Evolutionary conservation across 1,140 invertebrate genomes (phyloP).

Genomic region (Meloidogyne hapla): DNA sequence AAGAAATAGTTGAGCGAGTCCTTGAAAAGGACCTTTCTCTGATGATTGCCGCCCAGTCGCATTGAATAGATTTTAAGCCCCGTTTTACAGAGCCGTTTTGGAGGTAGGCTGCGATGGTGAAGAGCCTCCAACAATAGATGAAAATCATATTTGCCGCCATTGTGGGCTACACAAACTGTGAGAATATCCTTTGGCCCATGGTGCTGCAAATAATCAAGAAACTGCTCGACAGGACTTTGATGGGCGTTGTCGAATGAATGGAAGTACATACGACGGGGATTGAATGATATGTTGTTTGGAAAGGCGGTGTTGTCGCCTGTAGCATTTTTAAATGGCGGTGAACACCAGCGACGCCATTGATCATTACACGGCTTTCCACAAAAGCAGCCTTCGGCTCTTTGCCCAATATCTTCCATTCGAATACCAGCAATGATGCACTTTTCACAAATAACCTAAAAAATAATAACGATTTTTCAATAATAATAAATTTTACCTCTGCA

Average conservation of each 20-base stretch:
- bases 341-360: neutral
- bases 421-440: conserved; percentile 15
- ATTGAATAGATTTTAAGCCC: neutral
- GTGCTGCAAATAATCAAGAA: conserved; percentile 11
- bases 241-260: conserved; percentile 8
- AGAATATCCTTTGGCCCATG: neutral
- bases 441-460: neutral
- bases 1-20: conserved; percentile 25
- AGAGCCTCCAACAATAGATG: conserved; percentile 16
- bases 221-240: neutral
- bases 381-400: neutral
- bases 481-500: neutral
- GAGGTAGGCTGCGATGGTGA: neutral
- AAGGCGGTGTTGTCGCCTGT: neutral
- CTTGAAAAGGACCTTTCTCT: conserved; percentile 13
- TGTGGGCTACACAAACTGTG: neutral
- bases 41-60: neutral
- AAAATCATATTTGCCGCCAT: conserved; percentile 16
- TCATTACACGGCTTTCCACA: neutral
- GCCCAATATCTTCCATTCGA: neutral
- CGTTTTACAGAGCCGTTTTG: conserved; percentile 7
- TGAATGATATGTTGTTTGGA: neutral
- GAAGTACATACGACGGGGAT: conserved; percentile 9
- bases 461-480: no score
- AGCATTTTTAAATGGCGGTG: neutral